Conservation (phyloP, 1,140 invertebrate genomes). For the Hydropsyche tenuis region DNA sequence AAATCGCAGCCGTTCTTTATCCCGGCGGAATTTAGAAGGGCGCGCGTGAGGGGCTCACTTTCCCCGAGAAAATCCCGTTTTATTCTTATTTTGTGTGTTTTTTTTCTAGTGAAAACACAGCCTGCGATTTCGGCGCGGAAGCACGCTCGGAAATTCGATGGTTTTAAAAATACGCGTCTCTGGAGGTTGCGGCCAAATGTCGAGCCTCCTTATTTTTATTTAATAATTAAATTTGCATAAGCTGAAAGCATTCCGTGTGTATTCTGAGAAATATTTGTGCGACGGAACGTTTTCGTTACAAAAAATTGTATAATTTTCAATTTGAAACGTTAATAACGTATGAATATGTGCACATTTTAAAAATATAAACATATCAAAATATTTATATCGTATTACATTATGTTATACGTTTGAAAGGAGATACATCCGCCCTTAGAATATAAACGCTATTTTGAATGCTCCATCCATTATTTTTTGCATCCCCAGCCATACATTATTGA, state of each 20-base stretch:
- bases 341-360: too few species aligned
- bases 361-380: too few species aligned
- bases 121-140: not conserved
- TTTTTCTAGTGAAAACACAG: not conserved
- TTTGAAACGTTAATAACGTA: too few species aligned
- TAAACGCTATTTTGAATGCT: not conserved
- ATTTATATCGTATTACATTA: too few species aligned
- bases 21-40: slow-evolving; percentile 32
- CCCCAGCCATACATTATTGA: slow-evolving; percentile 6
- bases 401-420: too few species aligned
- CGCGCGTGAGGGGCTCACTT: slow-evolving; percentile 34
- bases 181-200: not conserved
- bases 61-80: slow-evolving; percentile 19
- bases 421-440: too few species aligned
- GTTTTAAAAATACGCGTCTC: not conserved
- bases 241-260: too few species aligned
- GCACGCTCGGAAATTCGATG: slow-evolving; percentile 4
- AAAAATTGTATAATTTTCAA: too few species aligned
- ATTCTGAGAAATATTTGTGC: too few species aligned
- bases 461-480: slow-evolving; percentile 14
- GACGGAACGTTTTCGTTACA: too few species aligned
- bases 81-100: slow-evolving; percentile 17
- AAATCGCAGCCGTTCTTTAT: slow-evolving; percentile 39
- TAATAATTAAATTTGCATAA: too few species aligned
- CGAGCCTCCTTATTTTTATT: too few species aligned